Percentiles rank a stretch among this genome's conserved stretches.
These are phyloP conservation scores for Thryonomys swinderianus DNA, from an alignment of 2,113 vertebrate species.

Conservation along the genomic window DNA sequence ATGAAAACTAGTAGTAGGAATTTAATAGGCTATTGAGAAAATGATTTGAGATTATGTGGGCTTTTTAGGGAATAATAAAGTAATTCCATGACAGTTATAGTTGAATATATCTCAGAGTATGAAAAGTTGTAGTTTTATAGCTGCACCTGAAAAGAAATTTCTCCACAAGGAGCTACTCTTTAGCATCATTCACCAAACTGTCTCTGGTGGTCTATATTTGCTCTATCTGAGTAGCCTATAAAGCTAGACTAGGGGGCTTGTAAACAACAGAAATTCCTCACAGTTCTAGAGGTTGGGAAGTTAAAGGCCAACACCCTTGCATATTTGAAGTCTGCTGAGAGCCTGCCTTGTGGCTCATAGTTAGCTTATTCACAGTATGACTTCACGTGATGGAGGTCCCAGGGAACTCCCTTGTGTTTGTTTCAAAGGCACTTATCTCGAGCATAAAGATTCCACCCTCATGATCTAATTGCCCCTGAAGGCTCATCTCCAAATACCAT, in stretches of 20 bases:
- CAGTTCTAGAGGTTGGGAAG: background rate
- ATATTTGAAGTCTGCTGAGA: background rate
- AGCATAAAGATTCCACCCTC: background rate
- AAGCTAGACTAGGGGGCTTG: background rate
- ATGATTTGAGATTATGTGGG: conserved; percentile 11
- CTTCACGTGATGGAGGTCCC: background rate
- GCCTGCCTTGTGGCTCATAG: background rate
- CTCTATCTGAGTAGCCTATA: background rate
- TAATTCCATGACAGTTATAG: conserved; percentile 34
- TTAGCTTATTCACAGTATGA: background rate
- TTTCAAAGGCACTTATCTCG: background rate
- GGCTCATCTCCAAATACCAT: background rate
- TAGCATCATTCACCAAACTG: background rate
- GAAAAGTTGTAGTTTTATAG: background rate
- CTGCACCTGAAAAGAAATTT: background rate
- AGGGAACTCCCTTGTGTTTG: background rate
- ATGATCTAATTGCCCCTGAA: background rate
- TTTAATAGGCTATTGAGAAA: background rate
- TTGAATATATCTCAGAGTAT: conserved; percentile 8
- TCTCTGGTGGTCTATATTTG: background rate
- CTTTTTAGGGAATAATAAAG: conserved; percentile 6
- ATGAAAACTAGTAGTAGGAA: background rate
- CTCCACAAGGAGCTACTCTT: background rate
- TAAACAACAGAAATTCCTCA: background rate
- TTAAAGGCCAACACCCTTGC: background rate